These are phyloP conservation scores for Vanessa atalanta DNA, from an alignment of 1,140 invertebrate species.

Conservation along the genomic window DNA sequence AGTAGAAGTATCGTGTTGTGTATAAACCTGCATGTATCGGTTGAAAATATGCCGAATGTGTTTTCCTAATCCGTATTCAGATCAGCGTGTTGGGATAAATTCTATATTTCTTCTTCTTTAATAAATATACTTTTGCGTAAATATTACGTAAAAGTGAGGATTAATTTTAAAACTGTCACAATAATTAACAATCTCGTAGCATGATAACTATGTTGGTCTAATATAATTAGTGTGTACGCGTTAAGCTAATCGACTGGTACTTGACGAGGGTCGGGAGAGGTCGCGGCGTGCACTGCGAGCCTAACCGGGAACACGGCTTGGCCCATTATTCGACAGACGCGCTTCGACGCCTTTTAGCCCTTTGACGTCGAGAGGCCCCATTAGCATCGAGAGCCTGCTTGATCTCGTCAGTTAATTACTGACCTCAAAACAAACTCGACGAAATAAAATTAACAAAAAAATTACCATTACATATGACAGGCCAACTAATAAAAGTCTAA, in stretches of 20 bases:
- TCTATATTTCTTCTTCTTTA: too few relatives aligned
- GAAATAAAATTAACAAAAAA: slow-evolving; percentile 37
- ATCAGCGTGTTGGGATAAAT: too few relatives aligned
- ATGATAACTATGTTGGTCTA: slow-evolving; percentile 37
- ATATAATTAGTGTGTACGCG: slow-evolving; percentile 65
- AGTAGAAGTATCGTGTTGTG: too few relatives aligned
- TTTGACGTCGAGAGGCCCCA: slow-evolving; percentile 74
- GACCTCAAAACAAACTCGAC: slow-evolving; percentile 62
- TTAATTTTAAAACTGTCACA: background rate
- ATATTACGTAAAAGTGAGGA: too few relatives aligned
- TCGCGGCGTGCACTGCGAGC: slow-evolving; percentile 48
- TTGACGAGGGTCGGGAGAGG: slow-evolving; percentile 74
- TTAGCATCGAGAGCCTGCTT: slow-evolving; percentile 74
- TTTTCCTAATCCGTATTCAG: too few relatives aligned
- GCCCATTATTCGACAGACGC: slow-evolving; percentile 74
- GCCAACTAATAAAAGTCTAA: slow-evolving; percentile 33
- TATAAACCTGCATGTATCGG: too few relatives aligned
- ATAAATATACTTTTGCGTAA: too few relatives aligned
- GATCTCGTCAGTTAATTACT: slow-evolving; percentile 74
- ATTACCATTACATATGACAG: slow-evolving; percentile 24
- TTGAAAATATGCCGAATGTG: too few relatives aligned
- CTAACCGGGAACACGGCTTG: slow-evolving; percentile 48
- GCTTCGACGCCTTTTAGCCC: slow-evolving; percentile 73
- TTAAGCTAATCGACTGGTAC: slow-evolving; percentile 73
- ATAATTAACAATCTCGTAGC: slow-evolving; percentile 29